Base-by-base conservation (phyloP, 2,888 invertebrate genomes). In the Deilephila elpenor region DNA sequence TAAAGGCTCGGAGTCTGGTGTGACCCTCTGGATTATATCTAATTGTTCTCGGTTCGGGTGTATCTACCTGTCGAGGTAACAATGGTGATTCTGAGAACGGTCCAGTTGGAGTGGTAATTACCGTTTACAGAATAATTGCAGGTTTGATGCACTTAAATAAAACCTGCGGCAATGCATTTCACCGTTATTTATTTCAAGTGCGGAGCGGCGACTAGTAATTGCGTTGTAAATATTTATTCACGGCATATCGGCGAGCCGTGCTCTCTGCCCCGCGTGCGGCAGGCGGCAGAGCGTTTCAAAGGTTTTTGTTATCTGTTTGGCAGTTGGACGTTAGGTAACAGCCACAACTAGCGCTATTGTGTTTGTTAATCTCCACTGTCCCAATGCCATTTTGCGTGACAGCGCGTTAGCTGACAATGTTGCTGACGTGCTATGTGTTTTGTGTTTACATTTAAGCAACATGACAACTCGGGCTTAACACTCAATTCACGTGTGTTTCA, bases 401-500 rank as follows among this genome's bases (percentile, higher is more conserved):
- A 77, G 77, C 76, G 79, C 77, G 76, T 79, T 79, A 78, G 75
- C 82, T 83, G 84, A 81, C 82, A 79, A 83, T 86, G 83, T 84
- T 84, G 84, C 85, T 86, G 44, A 44, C 11, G 44, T 44, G 44
- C 44, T 79, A 32, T 56, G 32, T 70, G 59, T 56, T 59, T 51
- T 81, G 82, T 85, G 83, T 86, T 83, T 79, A 81, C 78, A 84
- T 89, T 89, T 89, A 87, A 89, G 89, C 88, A 88, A 90, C 84
- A 82, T 86, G 84, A 86, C 82, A 83, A 85, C 85, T 85, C 83
- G 84, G 86, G 89, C 88, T 91, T 88, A 90, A 87, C 90, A 90
- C 89, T 90, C 88, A 87, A 90, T 91, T 89, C 89, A 87, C 91
- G 89, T 91, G 84, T 86, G 84, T 90, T 89, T 91, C 86, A 87